phyloP scores from a whole-genome alignment of 2,797 vertebrate genomes.

The Epinephelus malabaricus region DNA sequence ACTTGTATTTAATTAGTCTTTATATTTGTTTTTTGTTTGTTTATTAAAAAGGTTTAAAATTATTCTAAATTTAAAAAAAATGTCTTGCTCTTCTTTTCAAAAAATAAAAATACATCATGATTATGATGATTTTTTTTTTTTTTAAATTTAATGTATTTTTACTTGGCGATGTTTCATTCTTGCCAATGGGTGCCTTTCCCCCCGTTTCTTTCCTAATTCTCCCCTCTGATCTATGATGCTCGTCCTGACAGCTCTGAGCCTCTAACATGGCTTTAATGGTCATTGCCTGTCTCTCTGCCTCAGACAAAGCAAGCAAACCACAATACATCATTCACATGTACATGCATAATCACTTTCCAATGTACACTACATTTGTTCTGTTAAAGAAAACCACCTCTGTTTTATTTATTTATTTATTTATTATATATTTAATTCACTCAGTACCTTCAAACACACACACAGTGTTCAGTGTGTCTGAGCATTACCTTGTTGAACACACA shows the following conservation, averaged over 20 bases:
- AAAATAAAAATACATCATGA: too few relatives aligned
- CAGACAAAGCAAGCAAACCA: constrained; percentile 42
- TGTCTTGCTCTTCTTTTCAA: too few relatives aligned
- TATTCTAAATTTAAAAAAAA: too few relatives aligned
- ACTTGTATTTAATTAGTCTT: background rate
- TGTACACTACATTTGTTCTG: constrained; percentile 38
- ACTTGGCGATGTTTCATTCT: too few relatives aligned
- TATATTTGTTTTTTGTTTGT: background rate
- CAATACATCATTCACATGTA: constrained; percentile 47
- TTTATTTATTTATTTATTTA: constrained; percentile 23
- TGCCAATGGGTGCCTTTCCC: too few relatives aligned
- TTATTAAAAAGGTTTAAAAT: too few relatives aligned
- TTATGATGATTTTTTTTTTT: too few relatives aligned
- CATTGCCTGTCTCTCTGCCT: constrained; percentile 33
- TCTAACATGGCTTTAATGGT: constrained; percentile 55
- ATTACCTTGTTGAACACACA: constrained; percentile 14
- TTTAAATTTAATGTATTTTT: too few relatives aligned
- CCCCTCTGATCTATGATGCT: constrained; percentile 41
- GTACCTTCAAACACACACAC: background rate
- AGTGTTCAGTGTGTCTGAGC: constrained; percentile 17
- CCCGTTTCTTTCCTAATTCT: background rate
- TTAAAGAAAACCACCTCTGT: constrained; percentile 27
- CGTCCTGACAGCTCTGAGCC: constrained; percentile 15
- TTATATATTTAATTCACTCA: background rate
- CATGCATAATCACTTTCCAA: constrained; percentile 48